phyloP scores from a whole-genome alignment of 2,888 invertebrate species.

The Cataglyphis altisquamis region DNA sequence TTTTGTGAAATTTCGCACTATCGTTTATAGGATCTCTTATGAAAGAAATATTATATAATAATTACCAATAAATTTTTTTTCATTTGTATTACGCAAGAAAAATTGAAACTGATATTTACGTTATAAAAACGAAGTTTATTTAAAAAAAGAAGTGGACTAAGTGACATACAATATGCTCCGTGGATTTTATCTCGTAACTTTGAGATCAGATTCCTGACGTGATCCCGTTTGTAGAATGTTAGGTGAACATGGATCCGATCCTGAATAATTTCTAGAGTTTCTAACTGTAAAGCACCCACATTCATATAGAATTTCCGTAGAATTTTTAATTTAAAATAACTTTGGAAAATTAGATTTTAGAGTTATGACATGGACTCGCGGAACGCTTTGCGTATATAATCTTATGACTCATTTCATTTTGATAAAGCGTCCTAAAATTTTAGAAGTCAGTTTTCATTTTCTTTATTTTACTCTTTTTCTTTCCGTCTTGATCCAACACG shows the following conservation, averaged over 20 bases:
- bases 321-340: constrained; percentile 49
- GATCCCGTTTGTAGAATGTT: constrained; percentile 33
- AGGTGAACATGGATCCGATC: constrained; percentile 37
- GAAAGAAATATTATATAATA: background rate
- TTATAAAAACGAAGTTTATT: background rate
- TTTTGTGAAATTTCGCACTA: background rate
- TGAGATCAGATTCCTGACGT: constrained; percentile 31
- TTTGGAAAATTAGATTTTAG: constrained; percentile 46
- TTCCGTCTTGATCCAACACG: background rate
- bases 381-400: constrained; percentile 28
- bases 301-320: constrained; percentile 47
- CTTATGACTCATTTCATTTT: constrained; percentile 44
- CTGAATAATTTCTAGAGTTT: constrained; percentile 47
- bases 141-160: background rate
- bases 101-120: background rate
- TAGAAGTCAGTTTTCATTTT: constrained; percentile 34
- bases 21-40: background rate
- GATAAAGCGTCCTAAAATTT: constrained; percentile 37
- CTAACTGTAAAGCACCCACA: constrained; percentile 34
- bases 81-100: background rate
- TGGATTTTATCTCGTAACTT: constrained; percentile 32
- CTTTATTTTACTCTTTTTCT: constrained; percentile 3
- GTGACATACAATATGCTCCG: constrained; percentile 1
- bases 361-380: constrained; percentile 41
- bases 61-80: background rate